Base-by-base conservation (phyloP, 2,113 vertebrate species). In the Neotragus pygmaeus region DNA sequence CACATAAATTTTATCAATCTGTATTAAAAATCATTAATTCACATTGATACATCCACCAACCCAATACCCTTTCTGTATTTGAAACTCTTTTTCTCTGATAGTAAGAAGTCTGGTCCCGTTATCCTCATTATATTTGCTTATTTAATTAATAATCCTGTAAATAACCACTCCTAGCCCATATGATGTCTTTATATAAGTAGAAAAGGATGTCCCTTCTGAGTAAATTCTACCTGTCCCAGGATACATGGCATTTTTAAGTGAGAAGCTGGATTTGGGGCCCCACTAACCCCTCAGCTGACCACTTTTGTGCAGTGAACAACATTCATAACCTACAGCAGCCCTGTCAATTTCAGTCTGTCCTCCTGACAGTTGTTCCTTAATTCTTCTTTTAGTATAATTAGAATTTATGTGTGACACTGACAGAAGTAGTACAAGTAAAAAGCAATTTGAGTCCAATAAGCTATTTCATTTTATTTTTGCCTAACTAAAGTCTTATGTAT, bases 381-480 rank as follows among this genome's bases (percentile, higher is more conserved):
- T 64, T 90, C 87, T 97, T 94, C 25, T 91, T 66, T 90, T 62
- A 85, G 30, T 55, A 25, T 90, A 90, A 90, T 94, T 97, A 92
- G 92, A 90, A 95, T 94, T 62, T 51, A 66, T 88, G 19, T 82
- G 45, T 88, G 70, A 83, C 78, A 53, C 90, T 91, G 88, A 94
- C 39, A 57, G 80, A 91, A 96, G 95, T 33, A 57, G 80, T 60
- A 88, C 60, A 88, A 96, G 85, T 64, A 91, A 78, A 95, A 88
- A 94, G 75, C 36, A 94, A 39, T 78, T 88, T 64, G 36, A 30
- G 80, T 77, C 77, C 60, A 92, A 88, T 70, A 95, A 96, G 78
- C 90, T 36, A 80, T 90, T 92, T 88, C 55, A 19, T 82, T 95
- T 97, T 94, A 90, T 95, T 96, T 97, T 94, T 95, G 25, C 90